A percentile compares a stretch with the other conserved stretches of the same genome.
Evolutionary conservation across 1,140 invertebrate species (phyloP).

Genomic region (Dendroctonus ponderosae): DNA sequence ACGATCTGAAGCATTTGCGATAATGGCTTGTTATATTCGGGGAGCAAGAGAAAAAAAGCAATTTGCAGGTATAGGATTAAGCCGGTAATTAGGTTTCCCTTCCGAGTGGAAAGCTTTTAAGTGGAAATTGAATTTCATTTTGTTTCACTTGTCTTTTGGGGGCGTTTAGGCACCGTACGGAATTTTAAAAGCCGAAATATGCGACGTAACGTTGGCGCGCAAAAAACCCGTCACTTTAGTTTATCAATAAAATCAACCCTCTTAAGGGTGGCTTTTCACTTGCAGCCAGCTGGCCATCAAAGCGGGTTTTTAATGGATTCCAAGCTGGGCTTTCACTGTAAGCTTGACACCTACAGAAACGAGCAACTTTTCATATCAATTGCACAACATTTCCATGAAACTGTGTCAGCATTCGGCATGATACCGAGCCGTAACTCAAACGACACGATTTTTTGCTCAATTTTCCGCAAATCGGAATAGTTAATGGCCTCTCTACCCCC

Average conservation of each 20-base stretch:
- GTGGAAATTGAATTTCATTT: constrained; percentile 7
- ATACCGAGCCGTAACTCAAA: constrained; percentile 13
- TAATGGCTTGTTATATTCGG: too few species aligned
- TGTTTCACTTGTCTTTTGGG: background rate
- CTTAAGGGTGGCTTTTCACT: too few species aligned
- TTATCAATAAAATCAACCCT: too few species aligned
- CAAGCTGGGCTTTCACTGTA: too few species aligned
- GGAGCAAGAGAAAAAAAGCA: too few species aligned
- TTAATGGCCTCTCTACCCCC: constrained; percentile 18
- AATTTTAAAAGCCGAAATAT: constrained; percentile 1
- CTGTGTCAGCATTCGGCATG: background rate
- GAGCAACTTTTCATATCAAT: too few species aligned
- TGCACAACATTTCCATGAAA: background rate
- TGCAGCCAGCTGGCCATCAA: too few species aligned
- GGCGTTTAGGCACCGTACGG: background rate
- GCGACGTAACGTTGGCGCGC: background rate
- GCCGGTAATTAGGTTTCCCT: constrained; percentile 4
- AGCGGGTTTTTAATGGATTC: too few species aligned
- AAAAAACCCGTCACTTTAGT: too few species aligned
- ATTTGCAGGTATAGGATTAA: too few species aligned
- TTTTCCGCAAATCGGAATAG: constrained; percentile 26
- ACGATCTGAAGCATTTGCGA: too few species aligned
- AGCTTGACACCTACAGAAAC: too few species aligned
- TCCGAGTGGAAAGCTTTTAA: constrained; percentile 6
- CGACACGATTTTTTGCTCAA: constrained; percentile 24